phyloP scores from a whole-genome alignment of 2,113 vertebrate species.

The Microcebus tavaratra region DNA sequence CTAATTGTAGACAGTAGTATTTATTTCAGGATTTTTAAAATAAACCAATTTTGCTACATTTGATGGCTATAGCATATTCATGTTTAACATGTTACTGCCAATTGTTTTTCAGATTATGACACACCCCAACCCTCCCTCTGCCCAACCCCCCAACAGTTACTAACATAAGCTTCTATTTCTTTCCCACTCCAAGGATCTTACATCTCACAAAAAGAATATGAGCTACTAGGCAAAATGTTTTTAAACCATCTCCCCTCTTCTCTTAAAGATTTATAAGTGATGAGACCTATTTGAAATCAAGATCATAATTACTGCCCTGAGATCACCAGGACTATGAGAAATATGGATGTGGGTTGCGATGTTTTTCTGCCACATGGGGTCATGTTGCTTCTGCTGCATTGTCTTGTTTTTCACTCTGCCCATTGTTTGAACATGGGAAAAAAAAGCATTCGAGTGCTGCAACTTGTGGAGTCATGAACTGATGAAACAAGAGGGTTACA shows the following conservation, averaged over 20 bases:
- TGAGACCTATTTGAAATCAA: background rate
- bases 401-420: background rate
- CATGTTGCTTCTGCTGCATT: background rate
- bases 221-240: background rate
- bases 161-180: background rate
- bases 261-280: background rate
- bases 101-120: background rate
- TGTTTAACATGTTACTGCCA: background rate
- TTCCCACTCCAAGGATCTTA: background rate
- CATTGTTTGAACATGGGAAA: background rate
- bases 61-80: background rate
- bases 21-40: background rate
- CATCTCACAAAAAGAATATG: background rate
- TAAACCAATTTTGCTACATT: background rate
- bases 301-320: background rate
- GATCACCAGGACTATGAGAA: background rate
- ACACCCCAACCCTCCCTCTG: rapidly evolving
- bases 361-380: too few species aligned
- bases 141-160: background rate
- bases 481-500: background rate
- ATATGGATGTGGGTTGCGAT: rapidly evolving
- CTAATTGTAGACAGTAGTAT: background rate
- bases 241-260: background rate
- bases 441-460: background rate
- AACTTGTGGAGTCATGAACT: background rate